phyloP scores from a whole-genome alignment of 2,113 vertebrate species.

The Grallaria varia region DNA sequence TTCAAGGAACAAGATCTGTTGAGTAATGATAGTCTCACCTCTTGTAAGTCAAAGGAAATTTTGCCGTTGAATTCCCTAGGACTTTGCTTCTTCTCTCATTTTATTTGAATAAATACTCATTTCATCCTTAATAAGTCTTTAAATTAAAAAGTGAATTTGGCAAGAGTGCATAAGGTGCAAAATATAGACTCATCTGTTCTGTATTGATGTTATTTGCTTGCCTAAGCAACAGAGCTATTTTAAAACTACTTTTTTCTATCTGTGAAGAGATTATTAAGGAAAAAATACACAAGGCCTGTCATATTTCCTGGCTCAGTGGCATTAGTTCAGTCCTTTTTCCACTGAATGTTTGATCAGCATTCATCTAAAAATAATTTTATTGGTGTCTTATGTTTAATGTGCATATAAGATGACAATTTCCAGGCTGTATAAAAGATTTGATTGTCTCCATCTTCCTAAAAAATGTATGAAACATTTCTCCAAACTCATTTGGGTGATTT shows the following conservation, averaged over 20 bases:
- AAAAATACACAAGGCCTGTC: neutral
- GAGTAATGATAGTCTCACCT: neutral
- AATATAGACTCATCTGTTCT: slow-evolving; percentile 30
- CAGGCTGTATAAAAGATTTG: neutral
- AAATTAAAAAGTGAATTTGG: slow-evolving; percentile 8
- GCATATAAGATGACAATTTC: neutral
- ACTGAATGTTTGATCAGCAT: neutral
- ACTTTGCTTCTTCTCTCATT: neutral
- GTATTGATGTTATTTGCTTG: slow-evolving; percentile 5
- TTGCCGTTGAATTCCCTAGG: neutral
- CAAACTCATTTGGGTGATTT: neutral
- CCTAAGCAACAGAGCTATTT: slow-evolving; percentile 55
- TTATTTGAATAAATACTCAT: neutral
- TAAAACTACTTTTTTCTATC: slow-evolving; percentile 22
- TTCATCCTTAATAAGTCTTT: neutral
- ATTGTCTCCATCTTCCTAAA: neutral
- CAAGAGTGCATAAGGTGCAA: neutral
- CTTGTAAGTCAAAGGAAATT: neutral
- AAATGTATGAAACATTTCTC: neutral
- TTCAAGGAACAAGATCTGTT: neutral
- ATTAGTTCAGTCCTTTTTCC: neutral
- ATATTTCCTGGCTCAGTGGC: slow-evolving; percentile 19
- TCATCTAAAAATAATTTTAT: slow-evolving; percentile 3
- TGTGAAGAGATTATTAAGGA: slow-evolving; percentile 24
- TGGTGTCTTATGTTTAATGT: neutral